These are phyloP conservation scores for Scomber scombrus DNA, from an alignment of 2,113 vertebrate genomes.

Conservation along the genomic window DNA sequence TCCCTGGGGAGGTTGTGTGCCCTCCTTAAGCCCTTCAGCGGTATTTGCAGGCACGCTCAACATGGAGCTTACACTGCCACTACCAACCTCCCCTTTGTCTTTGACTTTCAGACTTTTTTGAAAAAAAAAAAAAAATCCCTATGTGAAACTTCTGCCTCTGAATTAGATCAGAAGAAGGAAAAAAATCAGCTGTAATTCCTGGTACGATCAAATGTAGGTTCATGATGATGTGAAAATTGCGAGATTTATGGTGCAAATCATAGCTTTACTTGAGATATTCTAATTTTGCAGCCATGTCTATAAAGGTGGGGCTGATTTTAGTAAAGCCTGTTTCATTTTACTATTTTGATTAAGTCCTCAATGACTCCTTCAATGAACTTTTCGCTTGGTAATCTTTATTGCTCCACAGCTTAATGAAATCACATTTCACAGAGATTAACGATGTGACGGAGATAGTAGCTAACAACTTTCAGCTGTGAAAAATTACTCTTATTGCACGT, in stretches of 20 bases:
- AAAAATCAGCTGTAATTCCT: constrained; percentile 22
- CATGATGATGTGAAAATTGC: constrained; percentile 26
- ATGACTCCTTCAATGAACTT: constrained; percentile 68
- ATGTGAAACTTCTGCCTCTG: constrained; percentile 42
- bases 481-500: constrained; percentile 36
- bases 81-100: constrained; percentile 54
- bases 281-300: constrained; percentile 46
- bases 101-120: constrained; percentile 67
- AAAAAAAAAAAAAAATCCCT: constrained; percentile 58
- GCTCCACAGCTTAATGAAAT: constrained; percentile 73
- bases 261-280: constrained; percentile 52
- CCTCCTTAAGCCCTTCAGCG: constrained; percentile 74
- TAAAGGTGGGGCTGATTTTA: constrained; percentile 47
- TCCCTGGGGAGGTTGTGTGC: constrained; percentile 61
- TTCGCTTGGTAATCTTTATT: constrained; percentile 72
- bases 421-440: constrained; percentile 74
- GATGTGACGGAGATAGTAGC: constrained; percentile 47
- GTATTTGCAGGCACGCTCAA: constrained; percentile 56
- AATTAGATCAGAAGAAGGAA: constrained; percentile 41
- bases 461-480: constrained; percentile 42
- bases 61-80: constrained; percentile 39
- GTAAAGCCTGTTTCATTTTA: constrained; percentile 63
- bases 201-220: constrained; percentile 34
- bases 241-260: constrained; percentile 61
- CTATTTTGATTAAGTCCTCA: constrained; percentile 71